Conservation (phyloP, 2,888 invertebrate species). For the Capitulum mitella region DNA sequence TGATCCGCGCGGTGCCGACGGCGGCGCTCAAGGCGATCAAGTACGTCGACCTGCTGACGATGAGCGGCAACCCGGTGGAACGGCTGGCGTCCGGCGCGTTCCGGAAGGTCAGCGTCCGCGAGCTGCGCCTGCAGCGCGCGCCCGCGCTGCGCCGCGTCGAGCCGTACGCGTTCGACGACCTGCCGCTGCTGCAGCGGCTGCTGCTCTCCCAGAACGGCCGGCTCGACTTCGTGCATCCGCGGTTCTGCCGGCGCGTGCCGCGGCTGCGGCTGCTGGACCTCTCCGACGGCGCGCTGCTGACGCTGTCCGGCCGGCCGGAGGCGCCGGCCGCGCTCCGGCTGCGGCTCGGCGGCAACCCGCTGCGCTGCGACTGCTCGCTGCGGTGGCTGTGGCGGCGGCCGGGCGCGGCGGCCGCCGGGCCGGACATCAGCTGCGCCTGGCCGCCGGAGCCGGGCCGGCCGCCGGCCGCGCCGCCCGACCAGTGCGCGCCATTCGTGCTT, state of each 20-base stretch:
- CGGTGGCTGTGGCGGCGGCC: conserved; percentile 19
- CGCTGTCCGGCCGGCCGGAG: not conserved
- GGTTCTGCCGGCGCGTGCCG: not conserved
- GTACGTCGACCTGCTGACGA: not conserved
- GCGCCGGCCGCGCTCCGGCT: not conserved
- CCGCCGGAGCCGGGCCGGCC: too few species aligned
- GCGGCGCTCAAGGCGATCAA: not conserved
- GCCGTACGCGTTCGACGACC: not conserved
- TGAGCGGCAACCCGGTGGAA: not conserved
- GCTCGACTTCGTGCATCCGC: not conserved
- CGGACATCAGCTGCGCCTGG: not conserved
- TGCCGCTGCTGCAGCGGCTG: conserved; percentile 10
- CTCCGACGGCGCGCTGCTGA: not conserved
- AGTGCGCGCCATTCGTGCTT: conserved; percentile 7
- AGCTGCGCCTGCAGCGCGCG: not conserved
- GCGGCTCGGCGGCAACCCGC: not conserved
- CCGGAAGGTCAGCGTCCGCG: not conserved
- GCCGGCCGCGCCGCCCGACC: not conserved
- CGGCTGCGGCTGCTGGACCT: not conserved
- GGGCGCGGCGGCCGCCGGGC: too few species aligned
- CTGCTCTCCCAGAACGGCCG: not conserved
- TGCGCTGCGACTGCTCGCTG: conserved; percentile 18
- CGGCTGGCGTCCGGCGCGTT: not conserved
- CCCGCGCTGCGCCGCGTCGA: not conserved
- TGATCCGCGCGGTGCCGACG: not conserved